Evolutionary conservation across 2,113 vertebrate species (phyloP), one percentile per base, ranked within the genome.

Genomic region (Lophius piscatorius): DNA sequence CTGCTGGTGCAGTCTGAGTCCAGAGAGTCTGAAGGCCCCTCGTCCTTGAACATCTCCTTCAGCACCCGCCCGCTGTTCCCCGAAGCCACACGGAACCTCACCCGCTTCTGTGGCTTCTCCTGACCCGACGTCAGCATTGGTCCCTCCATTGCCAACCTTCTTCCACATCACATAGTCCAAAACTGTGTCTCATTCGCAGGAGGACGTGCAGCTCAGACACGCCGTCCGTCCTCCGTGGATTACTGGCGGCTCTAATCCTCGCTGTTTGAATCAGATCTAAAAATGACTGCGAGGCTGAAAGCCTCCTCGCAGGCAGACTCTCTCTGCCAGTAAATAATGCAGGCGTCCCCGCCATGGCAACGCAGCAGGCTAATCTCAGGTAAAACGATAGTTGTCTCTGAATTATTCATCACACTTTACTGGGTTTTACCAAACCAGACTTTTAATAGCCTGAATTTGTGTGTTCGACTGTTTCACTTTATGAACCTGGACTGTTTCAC

Each of bases 21-120:
- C 88, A 96, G 82, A 0, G 95, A 97, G 70, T 94, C 94, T 0
- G 91, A 57, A 0, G 91, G 87, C 4, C 91, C 93, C 2, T 94
- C 95, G 0, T 98, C 92, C 0, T 95, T 88, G 2, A 95, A 98
- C 49, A 98, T 97, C 82, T 98, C 97, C 85, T 94, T 96, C 74
- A 98, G 89, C 52, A 98, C 93, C 39, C 96, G 87, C 8, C 97
- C 97, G 11, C 96, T 98, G 82, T 93, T 94, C 4, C 94, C 95
- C 0, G 97, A 98, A 0, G 96, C 94, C 11, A 98, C 92, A 1
- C 97, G 94, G 88, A 98, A 98, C 60, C 97, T 93, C 69, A 98
- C 97, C 91, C 93, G 92, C 86, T 94, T 91, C 4, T 90, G 88
- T 24, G 91, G 89, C 73, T 93, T 90, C 59, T 92, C 93, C 0